Conservation (phyloP, 2,797 vertebrate species). For the Otolemur crassicaudatus region DNA sequence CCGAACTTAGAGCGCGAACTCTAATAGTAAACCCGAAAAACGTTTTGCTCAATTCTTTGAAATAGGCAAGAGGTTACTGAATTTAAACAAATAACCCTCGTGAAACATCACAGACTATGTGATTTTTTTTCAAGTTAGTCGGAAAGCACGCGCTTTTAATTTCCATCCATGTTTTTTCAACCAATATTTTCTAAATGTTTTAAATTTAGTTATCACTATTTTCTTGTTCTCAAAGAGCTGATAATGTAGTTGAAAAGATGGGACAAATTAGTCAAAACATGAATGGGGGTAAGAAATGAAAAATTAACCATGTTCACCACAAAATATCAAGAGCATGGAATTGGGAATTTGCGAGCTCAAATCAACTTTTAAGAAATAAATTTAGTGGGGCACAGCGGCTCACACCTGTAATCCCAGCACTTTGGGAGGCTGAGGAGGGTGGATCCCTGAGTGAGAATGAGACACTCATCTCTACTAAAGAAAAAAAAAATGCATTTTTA, state of each 20-base stretch:
- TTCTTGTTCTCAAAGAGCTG: neutral
- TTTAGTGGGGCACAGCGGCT: neutral
- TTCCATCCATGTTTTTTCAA: neutral
- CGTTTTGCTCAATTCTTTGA: slow-evolving; percentile 12
- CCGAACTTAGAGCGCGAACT: slow-evolving; percentile 41
- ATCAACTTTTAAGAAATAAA: slow-evolving; percentile 11
- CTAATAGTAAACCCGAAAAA: slow-evolving; percentile 57
- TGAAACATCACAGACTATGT: neutral
- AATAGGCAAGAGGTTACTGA: neutral
- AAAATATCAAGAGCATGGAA: neutral
- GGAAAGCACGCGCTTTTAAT: neutral
- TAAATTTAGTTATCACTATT: neutral
- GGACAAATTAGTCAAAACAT: neutral
- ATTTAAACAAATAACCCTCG: neutral
- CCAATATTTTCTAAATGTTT: slow-evolving; percentile 14
- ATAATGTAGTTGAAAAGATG: neutral
- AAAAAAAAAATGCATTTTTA: no score
- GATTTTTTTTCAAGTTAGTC: neutral
- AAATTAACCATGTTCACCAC: neutral
- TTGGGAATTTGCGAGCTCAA: neutral
- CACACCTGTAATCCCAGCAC: no score
- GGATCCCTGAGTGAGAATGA: no score
- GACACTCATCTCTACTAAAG: no score
- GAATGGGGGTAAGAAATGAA: neutral
- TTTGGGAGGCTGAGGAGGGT: no score